Evolutionary conservation across 2,113 vertebrate genomes (phyloP), one percentile per base, ranked within the genome.

Genomic region (Tauraco erythrolophus): DNA sequence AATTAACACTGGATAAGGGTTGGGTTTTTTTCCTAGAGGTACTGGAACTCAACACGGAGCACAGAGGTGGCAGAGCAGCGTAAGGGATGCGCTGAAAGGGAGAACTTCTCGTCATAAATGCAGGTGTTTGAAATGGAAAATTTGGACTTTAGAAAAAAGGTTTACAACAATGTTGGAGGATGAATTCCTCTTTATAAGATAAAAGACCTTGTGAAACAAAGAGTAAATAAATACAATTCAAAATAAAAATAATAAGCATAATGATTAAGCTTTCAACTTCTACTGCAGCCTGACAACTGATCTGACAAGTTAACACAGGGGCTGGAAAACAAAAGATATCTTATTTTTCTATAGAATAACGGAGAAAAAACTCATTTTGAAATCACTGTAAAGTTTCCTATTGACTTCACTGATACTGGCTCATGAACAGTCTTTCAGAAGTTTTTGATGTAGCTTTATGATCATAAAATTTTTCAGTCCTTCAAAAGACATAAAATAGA

Each of bases 51-150:
- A 71, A 25, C 53, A 48, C 19, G 48, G 61, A 68, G 25, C 33
- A 9, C 10, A 9, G 37, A 5, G 28, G 58, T 71, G 80, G 94
- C 69, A 88, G 81, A 74, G 60, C 11, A 71, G 41, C 70, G 84
- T 7, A 61, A 57, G 7, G 28, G 82, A 89, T 64, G 61, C 81
- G 69, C 83, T 76, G 57, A 72, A 80, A 91, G 75, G 65, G 22
- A 68, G 64, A 97, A 60, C 69, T 66, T 92, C 60, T 60, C 4
- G 1, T 89, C 30, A 27, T 62, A 93, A 46, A 74, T 39, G 56
- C 76, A 89, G 82, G 71, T 94, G 76, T 97, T 90, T 83, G 87
- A 94, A 97, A 92, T 11, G 37, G 83, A 89, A 97, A 89, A 93
- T 35, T 68, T 84, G 81, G 76, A 95, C 69, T 95, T 94, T 8